Percentiles rank a stretch among this genome's conserved stretches.
phyloP scores from a whole-genome alignment of 35 echinoderm and acorn worm species.

The Stichopus chloronotus region DNA sequence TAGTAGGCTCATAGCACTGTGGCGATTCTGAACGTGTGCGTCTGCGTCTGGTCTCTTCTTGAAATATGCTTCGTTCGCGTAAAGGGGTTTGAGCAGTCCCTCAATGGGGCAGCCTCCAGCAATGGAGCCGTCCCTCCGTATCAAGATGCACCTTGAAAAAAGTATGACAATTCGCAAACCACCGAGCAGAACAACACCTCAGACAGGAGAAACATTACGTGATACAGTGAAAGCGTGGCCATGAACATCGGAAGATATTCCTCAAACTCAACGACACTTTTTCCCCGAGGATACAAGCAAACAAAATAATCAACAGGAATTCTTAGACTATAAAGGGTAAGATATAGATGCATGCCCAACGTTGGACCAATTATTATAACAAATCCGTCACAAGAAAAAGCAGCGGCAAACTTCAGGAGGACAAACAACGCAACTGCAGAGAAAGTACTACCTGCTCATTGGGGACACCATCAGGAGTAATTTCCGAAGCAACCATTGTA shows the following conservation, averaged over 20 bases:
- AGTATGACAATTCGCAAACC: too few species aligned
- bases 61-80: too few species aligned
- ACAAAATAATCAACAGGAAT: conserved; percentile 38
- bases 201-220: too few species aligned
- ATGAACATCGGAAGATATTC: conserved; percentile 23
- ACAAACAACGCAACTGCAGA: conserved; percentile 5
- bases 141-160: too few species aligned
- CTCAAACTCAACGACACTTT: background rate
- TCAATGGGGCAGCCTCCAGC: too few species aligned
- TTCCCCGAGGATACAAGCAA: background rate
- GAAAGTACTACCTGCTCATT: background rate
- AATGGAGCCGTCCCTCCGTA: too few species aligned
- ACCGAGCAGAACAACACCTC: too few species aligned
- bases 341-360: conserved; percentile 40
- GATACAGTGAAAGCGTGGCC: background rate
- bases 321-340: background rate
- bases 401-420: background rate
- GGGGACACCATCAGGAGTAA: background rate
- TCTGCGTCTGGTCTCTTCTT: too few species aligned
- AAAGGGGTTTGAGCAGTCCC: too few species aligned
- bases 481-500: conserved; percentile 23
- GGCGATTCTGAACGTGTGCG: too few species aligned
- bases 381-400: background rate
- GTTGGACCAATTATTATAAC: conserved; percentile 19
- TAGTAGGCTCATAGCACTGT: too few species aligned